Base-by-base conservation (phyloP, 1,140 invertebrate species). In the Saccostrea glomerata region DNA sequence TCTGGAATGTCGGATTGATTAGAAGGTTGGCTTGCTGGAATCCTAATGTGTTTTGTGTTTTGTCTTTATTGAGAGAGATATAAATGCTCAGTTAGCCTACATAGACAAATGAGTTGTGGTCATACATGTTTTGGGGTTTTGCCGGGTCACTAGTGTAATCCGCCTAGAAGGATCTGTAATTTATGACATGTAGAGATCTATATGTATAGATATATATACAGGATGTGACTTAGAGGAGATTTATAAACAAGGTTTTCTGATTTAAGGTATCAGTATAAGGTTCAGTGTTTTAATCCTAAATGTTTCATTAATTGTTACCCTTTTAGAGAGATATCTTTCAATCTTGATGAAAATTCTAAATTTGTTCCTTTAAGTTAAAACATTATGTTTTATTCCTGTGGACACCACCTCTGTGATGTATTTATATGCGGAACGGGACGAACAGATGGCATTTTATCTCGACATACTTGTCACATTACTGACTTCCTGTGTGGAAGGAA, bases 401-500 rank as follows among this genome's bases (percentile, higher is more conserved):
- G 70, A 30, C 60, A 66, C n/a, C 20, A 66, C 20, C 60, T 66
- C 20, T 66, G 20, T 66, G 47, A 73, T 73, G 25, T 23, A 73
- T 73, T n/a, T 73, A 73, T 12, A 73, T 15, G 9, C 70, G 30
- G 23, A 77, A 15, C 70, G 36, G 70, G 70, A 77, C 15, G 70
- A 30, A 77, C 70, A 77, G 70, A 77, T 77, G 70, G 25, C 25
- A 77, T 77, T 77, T 77, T 77, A 77, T 77, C 70, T 77, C 25
- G 12, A 36, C 70, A 77, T 77, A 77, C 23, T 77, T 36, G 70
- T 77, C 70, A 77, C 70, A 77, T 77, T 77, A 77, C 70, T 30
- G 25, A 77, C 70, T 77, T 77, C 70, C 70, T 77, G 70, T 77
- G 25, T 30, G 70, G 70, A 77, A 77, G 70, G 70, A 77, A 77